These are phyloP conservation scores for Drosophila persimilis DNA, from an alignment of 1,140 invertebrate species.

Conservation along the genomic window DNA sequence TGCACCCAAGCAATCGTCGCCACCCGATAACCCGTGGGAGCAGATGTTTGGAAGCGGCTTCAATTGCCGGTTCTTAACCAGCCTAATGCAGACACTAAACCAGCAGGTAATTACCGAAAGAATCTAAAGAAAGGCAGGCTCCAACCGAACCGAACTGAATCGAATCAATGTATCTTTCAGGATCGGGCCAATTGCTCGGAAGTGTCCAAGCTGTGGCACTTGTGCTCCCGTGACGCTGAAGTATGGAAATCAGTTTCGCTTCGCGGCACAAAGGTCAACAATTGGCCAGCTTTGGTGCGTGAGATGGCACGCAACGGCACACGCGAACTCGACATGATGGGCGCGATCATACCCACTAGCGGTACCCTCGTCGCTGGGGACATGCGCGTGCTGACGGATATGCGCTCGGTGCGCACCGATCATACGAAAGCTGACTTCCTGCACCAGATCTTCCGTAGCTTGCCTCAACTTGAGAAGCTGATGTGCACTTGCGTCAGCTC, in stretches of 20 bases:
- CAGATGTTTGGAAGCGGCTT: slow-evolving; percentile 14
- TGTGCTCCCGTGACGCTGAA: slow-evolving; percentile 88
- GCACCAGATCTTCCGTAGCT: slow-evolving; percentile 6
- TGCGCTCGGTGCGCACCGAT: slow-evolving; percentile 52
- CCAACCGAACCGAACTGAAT: slow-evolving; percentile 85
- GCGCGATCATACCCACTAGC: slow-evolving; percentile 21
- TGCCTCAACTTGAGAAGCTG: slow-evolving; percentile 41
- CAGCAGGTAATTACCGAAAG: slow-evolving; percentile 27
- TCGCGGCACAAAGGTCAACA: slow-evolving; percentile 89
- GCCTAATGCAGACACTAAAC: slow-evolving; percentile 54
- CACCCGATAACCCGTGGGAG: slow-evolving; percentile 8
- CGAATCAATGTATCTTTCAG: slow-evolving; percentile 4
- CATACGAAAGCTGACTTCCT: slow-evolving; percentile 39
- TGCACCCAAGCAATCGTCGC: too few species aligned
- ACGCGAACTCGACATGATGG: slow-evolving; percentile 59
- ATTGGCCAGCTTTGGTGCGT: slow-evolving; percentile 84
- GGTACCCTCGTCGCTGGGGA: slow-evolving; percentile 24
- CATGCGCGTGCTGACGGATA: slow-evolving; percentile 24
- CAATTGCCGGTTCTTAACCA: slow-evolving; percentile 27
- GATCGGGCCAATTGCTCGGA: slow-evolving; percentile 87
- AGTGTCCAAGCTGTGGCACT: slow-evolving; percentile 90
- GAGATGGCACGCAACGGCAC: slow-evolving; percentile 45
- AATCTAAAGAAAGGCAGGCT: too few species aligned
- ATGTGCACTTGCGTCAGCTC: slow-evolving; percentile 37
- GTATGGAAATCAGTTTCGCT: slow-evolving; percentile 91